These are phyloP conservation scores for Glyphotaelius pellucidus DNA, from an alignment of 2,888 invertebrate species.

Conservation along the genomic window DNA sequence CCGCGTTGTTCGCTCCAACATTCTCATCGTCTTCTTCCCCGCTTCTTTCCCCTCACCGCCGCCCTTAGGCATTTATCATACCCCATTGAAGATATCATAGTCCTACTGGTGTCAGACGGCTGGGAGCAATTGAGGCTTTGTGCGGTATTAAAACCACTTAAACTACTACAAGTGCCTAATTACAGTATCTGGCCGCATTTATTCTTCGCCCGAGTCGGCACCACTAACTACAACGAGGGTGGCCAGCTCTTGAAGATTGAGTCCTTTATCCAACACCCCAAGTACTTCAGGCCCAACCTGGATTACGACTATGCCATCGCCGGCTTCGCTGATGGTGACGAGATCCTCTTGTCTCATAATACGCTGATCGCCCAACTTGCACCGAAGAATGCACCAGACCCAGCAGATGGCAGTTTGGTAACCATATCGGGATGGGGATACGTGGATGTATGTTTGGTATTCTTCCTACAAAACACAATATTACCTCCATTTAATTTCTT, in stretches of 20 bases:
- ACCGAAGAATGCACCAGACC: slow-evolving; percentile 23
- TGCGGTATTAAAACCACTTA: background rate
- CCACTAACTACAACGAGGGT: slow-evolving; percentile 67
- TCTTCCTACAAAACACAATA: too few relatives aligned
- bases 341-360: background rate
- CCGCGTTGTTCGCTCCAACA: too few relatives aligned
- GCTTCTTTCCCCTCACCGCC: background rate
- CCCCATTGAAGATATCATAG: too few relatives aligned
- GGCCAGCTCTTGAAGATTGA: slow-evolving; percentile 67
- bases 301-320: slow-evolving; percentile 69
- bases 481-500: background rate
- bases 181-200: background rate
- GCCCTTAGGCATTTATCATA: background rate
- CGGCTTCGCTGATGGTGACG: slow-evolving; percentile 8
- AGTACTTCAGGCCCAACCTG: slow-evolving; percentile 67
- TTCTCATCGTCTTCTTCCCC: background rate
- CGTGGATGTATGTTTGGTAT: slow-evolving; percentile 14
- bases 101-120: too few relatives aligned
- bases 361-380: slow-evolving; percentile 45
- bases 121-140: too few relatives aligned
- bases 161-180: background rate
- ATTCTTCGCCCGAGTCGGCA: slow-evolving; percentile 68
- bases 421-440: slow-evolving; percentile 56
- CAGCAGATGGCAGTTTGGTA: slow-evolving; percentile 36
- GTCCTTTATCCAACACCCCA: slow-evolving; percentile 67